Percentiles rank a stretch among this genome's conserved stretches.
phyloP scores from a whole-genome alignment of 2,797 vertebrate genomes.

The Clarias platycephalus region DNA sequence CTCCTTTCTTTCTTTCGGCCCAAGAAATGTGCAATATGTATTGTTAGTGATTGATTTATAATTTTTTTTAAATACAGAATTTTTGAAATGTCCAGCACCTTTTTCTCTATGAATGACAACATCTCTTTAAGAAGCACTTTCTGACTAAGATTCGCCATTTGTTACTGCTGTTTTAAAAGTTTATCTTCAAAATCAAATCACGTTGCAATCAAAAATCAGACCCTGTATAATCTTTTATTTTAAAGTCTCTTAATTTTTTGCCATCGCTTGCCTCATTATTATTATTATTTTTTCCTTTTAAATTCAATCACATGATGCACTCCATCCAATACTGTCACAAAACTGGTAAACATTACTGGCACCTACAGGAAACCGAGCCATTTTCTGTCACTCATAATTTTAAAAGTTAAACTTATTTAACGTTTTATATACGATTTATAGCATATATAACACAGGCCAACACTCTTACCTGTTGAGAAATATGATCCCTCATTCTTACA shows the following conservation, averaged over 20 bases:
- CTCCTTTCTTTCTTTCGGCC: neutral
- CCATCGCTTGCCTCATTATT: neutral
- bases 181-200: neutral
- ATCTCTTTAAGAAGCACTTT: conserved; percentile 4
- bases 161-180: neutral
- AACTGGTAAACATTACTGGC: neutral
- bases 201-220: neutral
- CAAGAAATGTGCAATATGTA: conserved; percentile 7
- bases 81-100: neutral
- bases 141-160: neutral
- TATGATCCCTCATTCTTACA: neutral
- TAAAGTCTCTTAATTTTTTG: neutral
- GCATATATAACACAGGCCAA: neutral
- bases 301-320: neutral
- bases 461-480: conserved; percentile 10
- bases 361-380: conserved; percentile 29
- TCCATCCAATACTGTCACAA: neutral
- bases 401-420: neutral
- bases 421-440: neutral
- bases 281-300: neutral
- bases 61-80: neutral
- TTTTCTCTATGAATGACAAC: neutral
- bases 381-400: neutral
- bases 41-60: neutral
- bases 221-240: neutral